These are phyloP conservation scores for Aphodius granarius DNA, from an alignment of 2,888 invertebrate genomes.

Conservation along the genomic window DNA sequence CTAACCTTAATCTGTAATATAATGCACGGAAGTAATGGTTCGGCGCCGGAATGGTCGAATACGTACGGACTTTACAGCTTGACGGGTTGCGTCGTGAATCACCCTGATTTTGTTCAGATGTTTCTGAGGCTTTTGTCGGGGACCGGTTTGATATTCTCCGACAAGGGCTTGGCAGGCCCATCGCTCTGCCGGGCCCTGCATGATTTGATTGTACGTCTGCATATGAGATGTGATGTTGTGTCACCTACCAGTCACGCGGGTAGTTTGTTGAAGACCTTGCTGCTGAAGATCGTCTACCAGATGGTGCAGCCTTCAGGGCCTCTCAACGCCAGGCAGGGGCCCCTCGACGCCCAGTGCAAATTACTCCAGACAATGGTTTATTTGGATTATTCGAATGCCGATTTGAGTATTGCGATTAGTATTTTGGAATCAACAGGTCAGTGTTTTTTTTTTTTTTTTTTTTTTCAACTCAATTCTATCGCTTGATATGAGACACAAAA, in stretches of 20 bases:
- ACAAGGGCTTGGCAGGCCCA: conserved; percentile 68
- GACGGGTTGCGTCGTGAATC: conserved; percentile 66
- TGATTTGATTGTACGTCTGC: conserved; percentile 69
- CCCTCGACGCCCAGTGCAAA: conserved; percentile 76
- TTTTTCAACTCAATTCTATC: neutral
- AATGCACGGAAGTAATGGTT: conserved; percentile 49
- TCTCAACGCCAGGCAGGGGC: conserved; percentile 65
- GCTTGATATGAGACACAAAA: no score
- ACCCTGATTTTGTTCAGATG: conserved; percentile 68
- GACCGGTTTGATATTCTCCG: conserved; percentile 59
- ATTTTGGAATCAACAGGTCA: conserved; percentile 73
- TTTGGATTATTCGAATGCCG: conserved; percentile 68
- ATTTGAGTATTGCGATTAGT: conserved; percentile 71
- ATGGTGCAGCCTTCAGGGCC: conserved; percentile 68
- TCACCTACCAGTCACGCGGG: conserved; percentile 59
- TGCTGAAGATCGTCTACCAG: conserved; percentile 72
- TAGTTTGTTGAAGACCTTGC: conserved; percentile 62
- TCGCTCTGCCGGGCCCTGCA: conserved; percentile 73
- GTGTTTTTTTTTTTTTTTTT: conserved; percentile 34
- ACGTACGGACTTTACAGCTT: conserved; percentile 56
- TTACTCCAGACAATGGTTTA: conserved; percentile 67
- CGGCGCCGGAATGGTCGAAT: conserved; percentile 36
- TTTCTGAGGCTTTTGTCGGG: conserved; percentile 69
- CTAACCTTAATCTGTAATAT: conserved; percentile 73
- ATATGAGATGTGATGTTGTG: conserved; percentile 67